phyloP scores from a whole-genome alignment of 2,888 invertebrate genomes.

The Merodon equestris region DNA sequence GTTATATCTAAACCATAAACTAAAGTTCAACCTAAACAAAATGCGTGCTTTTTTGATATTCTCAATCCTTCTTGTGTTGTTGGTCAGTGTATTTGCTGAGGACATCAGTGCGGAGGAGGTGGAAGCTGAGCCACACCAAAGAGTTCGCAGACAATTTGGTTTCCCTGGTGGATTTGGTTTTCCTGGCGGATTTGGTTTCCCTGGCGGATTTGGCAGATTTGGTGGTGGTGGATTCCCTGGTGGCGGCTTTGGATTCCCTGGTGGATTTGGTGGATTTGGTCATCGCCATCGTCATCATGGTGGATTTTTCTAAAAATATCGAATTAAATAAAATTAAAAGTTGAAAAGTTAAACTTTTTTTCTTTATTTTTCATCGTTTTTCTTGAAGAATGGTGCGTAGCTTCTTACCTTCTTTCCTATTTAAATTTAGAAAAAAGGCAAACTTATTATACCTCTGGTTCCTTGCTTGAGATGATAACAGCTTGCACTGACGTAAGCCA shows the following conservation, averaged over 20 bases:
- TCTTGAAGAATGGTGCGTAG: no score
- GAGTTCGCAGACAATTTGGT: conserved; percentile 52
- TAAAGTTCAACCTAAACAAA: conserved; percentile 5
- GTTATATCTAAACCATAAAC: conserved; percentile 5
- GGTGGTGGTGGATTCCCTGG: background rate
- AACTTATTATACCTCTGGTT: no score
- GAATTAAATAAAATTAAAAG: background rate
- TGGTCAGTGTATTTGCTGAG: conserved; percentile 36
- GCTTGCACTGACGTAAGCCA: no score
- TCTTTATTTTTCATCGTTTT: background rate
- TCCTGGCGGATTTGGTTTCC: conserved; percentile 27
- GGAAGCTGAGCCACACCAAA: conserved; percentile 31
- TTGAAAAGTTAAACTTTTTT: background rate
- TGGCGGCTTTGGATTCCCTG: background rate
- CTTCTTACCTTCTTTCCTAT: no score
- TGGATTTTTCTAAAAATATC: background rate
- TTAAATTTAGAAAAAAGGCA: no score
- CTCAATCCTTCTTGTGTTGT: conserved; percentile 27
- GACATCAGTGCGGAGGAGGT: conserved; percentile 26
- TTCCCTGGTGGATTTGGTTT: conserved; percentile 12
- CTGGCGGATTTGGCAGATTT: conserved; percentile 37
- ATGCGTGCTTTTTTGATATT: conserved; percentile 53
- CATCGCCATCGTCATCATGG: background rate
- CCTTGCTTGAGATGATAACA: no score
- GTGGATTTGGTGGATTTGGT: background rate